Base-by-base conservation (phyloP, 2,113 vertebrate species). In the Tachysurus fulvidraco region DNA sequence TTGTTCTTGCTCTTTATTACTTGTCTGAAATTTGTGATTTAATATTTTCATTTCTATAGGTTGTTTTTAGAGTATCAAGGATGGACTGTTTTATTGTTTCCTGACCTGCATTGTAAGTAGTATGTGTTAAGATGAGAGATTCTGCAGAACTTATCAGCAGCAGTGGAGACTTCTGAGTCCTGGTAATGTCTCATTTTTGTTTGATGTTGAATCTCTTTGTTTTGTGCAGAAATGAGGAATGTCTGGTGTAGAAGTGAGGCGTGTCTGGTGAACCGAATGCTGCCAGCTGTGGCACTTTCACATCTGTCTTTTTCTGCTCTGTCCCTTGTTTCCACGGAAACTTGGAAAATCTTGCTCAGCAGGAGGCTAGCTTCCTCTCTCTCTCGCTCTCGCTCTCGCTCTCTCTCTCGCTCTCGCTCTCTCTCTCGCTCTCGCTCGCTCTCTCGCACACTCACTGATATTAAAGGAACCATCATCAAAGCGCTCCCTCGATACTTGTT, bases 321-420 rank as follows among this genome's bases (percentile, higher is more conserved):
- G 88, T 83, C 85, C 83, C 5, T 81, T 21, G 59, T 80, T 81
- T 52, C 73, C 54, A 83, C 21, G 73, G 78, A 30, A 87, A 81
- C 83, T 73, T 88, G 46, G 80, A 85, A 89, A 60, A 46, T 62
- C 71, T 78, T 73, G 71, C 64, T 83, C 73, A 83, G 88, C 81
- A 86, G 83, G 81, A 79, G 54, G 25, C 65, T 73, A 44, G 23
- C 57, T 85, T 90, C 71, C 54, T 44, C 79, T 81, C 13, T n/a
- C 41, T 87, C 57, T 19, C 67, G 83, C 73, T 88, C 78, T 84
- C 88, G 92, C 65, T 91, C 82, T 79, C 81, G 19, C 59, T 65
- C 83, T 54, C 64, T 86, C 55, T 87, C 83, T 85, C 23, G 55
- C 80, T 55, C 59, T 67, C 46, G 7, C 60, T 25, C 79, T 77